Conservation (phyloP, 2,113 vertebrate genomes). For the Dasyurus viverrinus region DNA sequence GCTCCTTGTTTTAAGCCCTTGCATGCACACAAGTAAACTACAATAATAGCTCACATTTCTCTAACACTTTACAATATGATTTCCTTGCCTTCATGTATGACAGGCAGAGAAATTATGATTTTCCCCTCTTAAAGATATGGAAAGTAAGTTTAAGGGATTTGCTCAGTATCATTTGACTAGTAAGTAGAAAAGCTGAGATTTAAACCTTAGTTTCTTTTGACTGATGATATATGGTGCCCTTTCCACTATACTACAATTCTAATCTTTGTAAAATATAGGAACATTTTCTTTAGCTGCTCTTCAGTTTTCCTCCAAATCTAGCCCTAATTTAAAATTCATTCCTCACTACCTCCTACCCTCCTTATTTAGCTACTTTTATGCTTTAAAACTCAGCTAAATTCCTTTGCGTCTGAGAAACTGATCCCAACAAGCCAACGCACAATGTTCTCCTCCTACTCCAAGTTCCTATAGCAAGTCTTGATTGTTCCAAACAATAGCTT, state of each 20-base stretch:
- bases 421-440: background rate
- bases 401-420: background rate
- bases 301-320: background rate
- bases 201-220: background rate
- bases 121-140: background rate
- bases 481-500: background rate
- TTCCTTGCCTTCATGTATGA: background rate
- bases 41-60: background rate
- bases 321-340: background rate
- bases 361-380: background rate
- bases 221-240: background rate
- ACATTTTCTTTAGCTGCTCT: background rate
- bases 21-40: background rate
- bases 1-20: conserved; percentile 8
- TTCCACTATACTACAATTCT: background rate
- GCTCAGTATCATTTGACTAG: background rate
- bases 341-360: background rate
- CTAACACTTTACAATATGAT: background rate
- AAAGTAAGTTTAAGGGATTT: background rate
- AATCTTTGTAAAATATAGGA: background rate
- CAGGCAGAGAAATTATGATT: background rate
- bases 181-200: background rate
- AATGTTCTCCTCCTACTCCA: background rate
- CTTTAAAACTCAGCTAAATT: background rate
- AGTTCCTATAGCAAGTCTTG: background rate